These are phyloP conservation scores for Holothuria glaberrima DNA, from an alignment of 35 echinoderm and acorn worm species.

Conservation along the genomic window DNA sequence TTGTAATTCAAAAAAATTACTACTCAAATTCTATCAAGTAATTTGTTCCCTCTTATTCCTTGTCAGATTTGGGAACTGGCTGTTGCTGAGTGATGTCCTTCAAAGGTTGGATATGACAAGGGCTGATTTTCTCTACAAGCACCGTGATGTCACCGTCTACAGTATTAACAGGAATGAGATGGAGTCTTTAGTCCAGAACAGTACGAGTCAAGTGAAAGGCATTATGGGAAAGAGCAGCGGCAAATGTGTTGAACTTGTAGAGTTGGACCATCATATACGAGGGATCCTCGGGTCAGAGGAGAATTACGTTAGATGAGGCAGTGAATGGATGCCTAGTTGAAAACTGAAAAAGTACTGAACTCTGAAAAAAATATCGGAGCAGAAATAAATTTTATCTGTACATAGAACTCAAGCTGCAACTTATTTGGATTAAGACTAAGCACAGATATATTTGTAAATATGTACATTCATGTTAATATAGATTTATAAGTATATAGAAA, in stretches of 20 bases:
- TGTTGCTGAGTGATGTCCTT: slow-evolving; percentile 53
- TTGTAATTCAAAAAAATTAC: too few relatives aligned
- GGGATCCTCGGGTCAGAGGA: slow-evolving; percentile 32
- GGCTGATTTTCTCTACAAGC: slow-evolving; percentile 31
- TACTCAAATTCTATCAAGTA: neutral
- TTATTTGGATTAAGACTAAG: neutral
- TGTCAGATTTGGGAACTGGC: slow-evolving; percentile 69
- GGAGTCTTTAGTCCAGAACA: slow-evolving; percentile 1
- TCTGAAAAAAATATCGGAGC: neutral
- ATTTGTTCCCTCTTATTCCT: neutral
- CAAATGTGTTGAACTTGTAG: slow-evolving; percentile 43
- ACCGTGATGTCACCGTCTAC: slow-evolving; percentile 27
- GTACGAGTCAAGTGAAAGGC: neutral
- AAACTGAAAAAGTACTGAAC: slow-evolving; percentile 26
- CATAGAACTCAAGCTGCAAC: neutral
- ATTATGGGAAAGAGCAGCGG: neutral
- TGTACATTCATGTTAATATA: neutral
- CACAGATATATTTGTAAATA: slow-evolving; percentile 25
- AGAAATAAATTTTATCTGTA: slow-evolving; percentile 28
- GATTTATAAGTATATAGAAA: neutral
- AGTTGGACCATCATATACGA: slow-evolving; percentile 52
- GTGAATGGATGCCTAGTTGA: neutral
- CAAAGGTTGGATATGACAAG: slow-evolving; percentile 44
- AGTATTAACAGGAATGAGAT: neutral
- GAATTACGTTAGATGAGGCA: slow-evolving; percentile 36